Evolutionary conservation across 1,140 invertebrate species (phyloP), one percentile per base, ranked within the genome.

Genomic region (Diachasmimorpha longicaudata): DNA sequence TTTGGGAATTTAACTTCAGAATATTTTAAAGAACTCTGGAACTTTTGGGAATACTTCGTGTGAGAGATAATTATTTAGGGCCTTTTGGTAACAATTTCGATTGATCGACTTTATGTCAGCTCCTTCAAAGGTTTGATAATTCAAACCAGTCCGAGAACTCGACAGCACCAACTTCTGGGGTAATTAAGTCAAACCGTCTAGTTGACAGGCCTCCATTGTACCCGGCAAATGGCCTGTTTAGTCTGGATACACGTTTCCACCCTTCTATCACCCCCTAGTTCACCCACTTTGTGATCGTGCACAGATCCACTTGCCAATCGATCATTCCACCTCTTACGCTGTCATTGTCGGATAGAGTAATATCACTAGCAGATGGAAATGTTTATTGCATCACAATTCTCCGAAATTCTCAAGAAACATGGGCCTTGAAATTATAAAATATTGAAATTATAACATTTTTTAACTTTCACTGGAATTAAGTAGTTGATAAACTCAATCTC

Each of bases 181-280:
- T 85, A 84, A 85, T 85, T 84, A 84, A 83, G 82, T 85, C 79
- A 75, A 79, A 78, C 78, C 76, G 81, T 73, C 78, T 78, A 75
- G 74, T 70, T 75, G 68, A 75, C 76, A 73, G 71, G 78, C 75
- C 69, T 73, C 83, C 77, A 84, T 83, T 85, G 81, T 84, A 66
- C 74, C 21, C 75, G 78, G 83, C 80, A 84, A 85, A 85, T 85
- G 80, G 83, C 73, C 80, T 84, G 80, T 84, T 85, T 83, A 84
- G 77, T 74, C 74, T 73, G 75, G 78, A 81, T 81, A 83, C 80
- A 83, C 67, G 81, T 80, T 75, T 79, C 52, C 77, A 79, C 78
- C 78, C 77, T 66, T 14, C 36, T 23, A 58, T 58, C 70, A 6
- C 39, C 39, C 4, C 39, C 9, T 42, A 10, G 9, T 42, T 42